phyloP scores from a whole-genome alignment of 64 coral and sea anemone genomes.

The Montipora capricornis region DNA sequence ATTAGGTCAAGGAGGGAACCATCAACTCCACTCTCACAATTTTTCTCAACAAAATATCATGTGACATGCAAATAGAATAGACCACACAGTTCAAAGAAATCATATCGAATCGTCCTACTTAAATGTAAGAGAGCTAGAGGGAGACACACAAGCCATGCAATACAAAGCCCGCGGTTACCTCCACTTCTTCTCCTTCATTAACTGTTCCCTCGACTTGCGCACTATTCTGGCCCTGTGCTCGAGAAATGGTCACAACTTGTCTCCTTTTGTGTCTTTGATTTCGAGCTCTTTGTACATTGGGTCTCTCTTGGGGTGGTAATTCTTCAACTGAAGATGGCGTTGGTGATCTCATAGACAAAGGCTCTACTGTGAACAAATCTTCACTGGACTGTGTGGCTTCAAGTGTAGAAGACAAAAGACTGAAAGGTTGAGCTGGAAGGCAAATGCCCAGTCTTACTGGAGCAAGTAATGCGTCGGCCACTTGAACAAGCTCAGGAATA shows the following conservation, averaged over 20 bases:
- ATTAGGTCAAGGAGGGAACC: too few relatives aligned
- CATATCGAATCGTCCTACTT: too few relatives aligned
- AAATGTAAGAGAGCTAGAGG: too few relatives aligned
- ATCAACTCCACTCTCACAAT: too few relatives aligned
- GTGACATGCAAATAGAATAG: too few relatives aligned
- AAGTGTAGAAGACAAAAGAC: constrained; percentile 74
- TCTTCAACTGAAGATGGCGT: constrained; percentile 84
- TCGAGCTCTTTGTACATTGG: constrained; percentile 64
- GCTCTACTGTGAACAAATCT: constrained; percentile 95
- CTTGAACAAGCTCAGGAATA: constrained; percentile 90
- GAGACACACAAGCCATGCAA: too few relatives aligned
- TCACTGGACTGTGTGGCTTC: constrained; percentile 90
- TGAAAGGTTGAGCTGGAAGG: constrained; percentile 92
- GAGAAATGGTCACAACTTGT: constrained; percentile 33
- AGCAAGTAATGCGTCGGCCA: constrained; percentile 89
- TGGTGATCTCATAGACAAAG: constrained; percentile 79
- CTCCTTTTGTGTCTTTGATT: constrained; percentile 79
- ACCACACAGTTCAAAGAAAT: too few relatives aligned
- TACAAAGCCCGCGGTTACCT: constrained; percentile 33
- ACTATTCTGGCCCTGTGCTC: constrained; percentile 49
- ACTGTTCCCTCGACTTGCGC: constrained; percentile 43
- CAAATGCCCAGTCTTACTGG: constrained; percentile 96
- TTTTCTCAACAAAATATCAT: too few relatives aligned
- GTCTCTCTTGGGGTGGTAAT: constrained; percentile 63
- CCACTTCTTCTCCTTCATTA: constrained; percentile 80